Evolutionary conservation across 2,888 invertebrate species (phyloP).

Genomic region (Pseudococcus jackbeardsleyi): DNA sequence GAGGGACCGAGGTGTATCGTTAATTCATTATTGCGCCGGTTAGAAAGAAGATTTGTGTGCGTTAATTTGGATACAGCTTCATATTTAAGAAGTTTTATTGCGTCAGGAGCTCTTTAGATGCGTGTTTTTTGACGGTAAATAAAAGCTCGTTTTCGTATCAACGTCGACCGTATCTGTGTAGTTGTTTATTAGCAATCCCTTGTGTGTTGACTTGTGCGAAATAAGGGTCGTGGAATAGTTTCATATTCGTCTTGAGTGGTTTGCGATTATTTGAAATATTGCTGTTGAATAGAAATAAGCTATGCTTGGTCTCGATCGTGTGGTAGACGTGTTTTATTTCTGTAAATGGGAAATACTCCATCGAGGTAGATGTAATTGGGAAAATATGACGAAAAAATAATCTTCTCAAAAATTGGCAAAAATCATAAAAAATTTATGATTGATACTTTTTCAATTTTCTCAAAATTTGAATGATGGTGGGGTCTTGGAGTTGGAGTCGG

Average conservation of each 20-base stretch:
- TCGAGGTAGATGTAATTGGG: too few species aligned
- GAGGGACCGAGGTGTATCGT: background rate
- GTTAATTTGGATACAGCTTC: slow-evolving; percentile 20
- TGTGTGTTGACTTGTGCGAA: background rate
- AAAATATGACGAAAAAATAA: too few species aligned
- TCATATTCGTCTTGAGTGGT: too few species aligned
- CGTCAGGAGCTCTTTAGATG: background rate
- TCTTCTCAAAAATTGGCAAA: too few species aligned
- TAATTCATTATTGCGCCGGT: slow-evolving; percentile 33
- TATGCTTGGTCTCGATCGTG: too few species aligned
- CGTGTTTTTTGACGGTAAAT: slow-evolving; percentile 35
- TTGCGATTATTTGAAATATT: too few species aligned
- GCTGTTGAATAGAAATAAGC: background rate
- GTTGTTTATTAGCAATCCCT: slow-evolving; percentile 24
- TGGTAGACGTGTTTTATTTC: too few species aligned
- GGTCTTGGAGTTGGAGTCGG: too few species aligned
- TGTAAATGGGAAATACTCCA: too few species aligned
- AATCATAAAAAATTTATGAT: too few species aligned
- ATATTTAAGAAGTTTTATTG: slow-evolving; percentile 38
- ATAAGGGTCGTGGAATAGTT: background rate
- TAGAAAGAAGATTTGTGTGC: slow-evolving; percentile 26
- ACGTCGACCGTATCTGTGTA: background rate
- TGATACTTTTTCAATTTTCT: too few species aligned
- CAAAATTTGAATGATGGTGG: too few species aligned
- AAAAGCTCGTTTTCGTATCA: background rate